Percentiles rank a stretch among this genome's conserved stretches.
Conservation (phyloP, 2,888 invertebrate genomes). For the Temnothorax rugatulus region DNA sequence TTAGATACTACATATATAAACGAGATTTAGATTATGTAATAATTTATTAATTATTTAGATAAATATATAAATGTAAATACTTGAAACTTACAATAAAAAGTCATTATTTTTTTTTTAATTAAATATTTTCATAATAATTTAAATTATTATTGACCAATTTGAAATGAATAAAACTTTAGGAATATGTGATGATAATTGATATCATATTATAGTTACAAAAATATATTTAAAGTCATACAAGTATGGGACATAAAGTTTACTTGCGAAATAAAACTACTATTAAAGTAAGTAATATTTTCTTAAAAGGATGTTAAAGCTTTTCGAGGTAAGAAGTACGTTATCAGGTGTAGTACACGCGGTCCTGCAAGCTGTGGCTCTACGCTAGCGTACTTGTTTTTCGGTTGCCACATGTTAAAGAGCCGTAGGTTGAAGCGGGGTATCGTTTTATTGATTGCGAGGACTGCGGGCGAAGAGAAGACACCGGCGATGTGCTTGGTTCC, state of each 20-base stretch:
- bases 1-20: background rate
- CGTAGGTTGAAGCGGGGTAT: background rate
- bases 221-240: background rate
- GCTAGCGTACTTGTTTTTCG: background rate
- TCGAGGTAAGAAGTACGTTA: background rate
- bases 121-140: background rate
- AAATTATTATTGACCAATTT: background rate
- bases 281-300: background rate
- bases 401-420: background rate
- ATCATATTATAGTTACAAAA: background rate
- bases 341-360: background rate
- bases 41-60: background rate
- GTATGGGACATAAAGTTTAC: background rate
- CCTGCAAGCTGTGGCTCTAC: background rate
- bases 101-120: background rate
- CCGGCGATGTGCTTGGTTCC: constrained; percentile 3
- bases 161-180: background rate
- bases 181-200: background rate
- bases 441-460: constrained; percentile 40
- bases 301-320: background rate
- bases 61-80: background rate
- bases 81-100: background rate
- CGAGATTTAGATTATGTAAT: background rate
- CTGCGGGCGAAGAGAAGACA: constrained; percentile 29
- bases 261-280: background rate